A percentile compares a stretch with the other conserved stretches of the same genome.
These are phyloP conservation scores for Chelmon rostratus DNA, from an alignment of 2,797 vertebrate genomes.

Conservation along the genomic window DNA sequence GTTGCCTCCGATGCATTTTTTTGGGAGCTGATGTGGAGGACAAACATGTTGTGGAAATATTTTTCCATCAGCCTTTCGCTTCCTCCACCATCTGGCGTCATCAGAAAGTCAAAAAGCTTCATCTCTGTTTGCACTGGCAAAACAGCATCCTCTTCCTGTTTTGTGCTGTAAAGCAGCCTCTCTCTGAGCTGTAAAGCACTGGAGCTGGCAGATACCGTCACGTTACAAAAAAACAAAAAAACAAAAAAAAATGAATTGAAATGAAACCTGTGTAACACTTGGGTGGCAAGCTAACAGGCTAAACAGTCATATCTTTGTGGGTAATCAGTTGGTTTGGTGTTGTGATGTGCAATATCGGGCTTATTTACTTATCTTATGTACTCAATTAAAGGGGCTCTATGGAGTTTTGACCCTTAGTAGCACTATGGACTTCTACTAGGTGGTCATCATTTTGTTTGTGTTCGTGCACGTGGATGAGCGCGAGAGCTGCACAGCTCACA, in stretches of 20 bases:
- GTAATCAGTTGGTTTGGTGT: not conserved
- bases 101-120: constrained; percentile 34
- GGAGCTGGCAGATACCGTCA: not conserved
- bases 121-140: constrained; percentile 21
- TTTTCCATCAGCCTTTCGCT: constrained; percentile 39
- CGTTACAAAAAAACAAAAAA: not conserved
- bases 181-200: not conserved
- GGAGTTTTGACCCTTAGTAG: not conserved
- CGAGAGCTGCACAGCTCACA: not conserved
- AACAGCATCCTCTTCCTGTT: constrained; percentile 23
- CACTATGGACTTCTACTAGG: not conserved
- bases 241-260: not conserved
- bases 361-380: no score
- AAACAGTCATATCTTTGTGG: no score
- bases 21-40: constrained; percentile 32
- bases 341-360: not conserved
- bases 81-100: constrained; percentile 44
- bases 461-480: not conserved
- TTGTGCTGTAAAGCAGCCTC: constrained; percentile 11
- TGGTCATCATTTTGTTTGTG: not conserved
- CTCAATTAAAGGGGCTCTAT: no score
- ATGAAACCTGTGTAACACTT: not conserved
- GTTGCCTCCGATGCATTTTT: constrained; percentile 6
- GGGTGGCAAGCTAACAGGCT: not conserved
- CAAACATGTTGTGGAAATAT: constrained; percentile 50